Percentiles rank a stretch among this genome's conserved stretches.
These are phyloP conservation scores for Corythoichthys intestinalis DNA, from an alignment of 2,113 vertebrate species.

Conservation along the genomic window DNA sequence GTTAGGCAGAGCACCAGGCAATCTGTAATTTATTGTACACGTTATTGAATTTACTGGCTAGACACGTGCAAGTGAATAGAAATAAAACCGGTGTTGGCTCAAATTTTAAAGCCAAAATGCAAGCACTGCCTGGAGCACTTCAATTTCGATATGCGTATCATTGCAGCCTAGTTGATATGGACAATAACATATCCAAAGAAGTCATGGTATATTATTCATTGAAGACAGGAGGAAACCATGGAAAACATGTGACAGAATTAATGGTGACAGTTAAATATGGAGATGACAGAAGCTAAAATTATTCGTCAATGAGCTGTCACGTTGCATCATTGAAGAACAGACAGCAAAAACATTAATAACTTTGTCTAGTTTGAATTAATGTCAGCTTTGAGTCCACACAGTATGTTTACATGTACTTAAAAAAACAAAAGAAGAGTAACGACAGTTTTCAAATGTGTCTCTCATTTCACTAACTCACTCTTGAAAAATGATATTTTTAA, in stretches of 20 bases:
- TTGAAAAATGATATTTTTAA: too few species aligned
- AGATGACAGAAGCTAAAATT: constrained; percentile 20
- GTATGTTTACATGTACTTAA: not conserved
- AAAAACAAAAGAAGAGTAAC: constrained; percentile 5
- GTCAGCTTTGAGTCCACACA: not conserved
- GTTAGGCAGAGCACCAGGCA: too few species aligned
- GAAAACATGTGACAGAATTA: constrained; percentile 8
- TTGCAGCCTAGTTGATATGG: not conserved
- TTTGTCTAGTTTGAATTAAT: constrained; percentile 12
- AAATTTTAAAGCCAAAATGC: too few species aligned
- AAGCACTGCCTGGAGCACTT: too few species aligned
- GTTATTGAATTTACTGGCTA: too few species aligned
- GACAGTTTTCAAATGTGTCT: not conserved
- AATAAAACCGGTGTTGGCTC: too few species aligned
- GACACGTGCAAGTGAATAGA: too few species aligned
- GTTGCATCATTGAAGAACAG: constrained; percentile 15
- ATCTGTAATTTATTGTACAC: too few species aligned
- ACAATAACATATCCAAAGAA: not conserved
- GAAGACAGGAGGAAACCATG: not conserved
- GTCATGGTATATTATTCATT: too few species aligned
- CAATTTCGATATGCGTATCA: too few species aligned
- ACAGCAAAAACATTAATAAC: constrained; percentile 13
- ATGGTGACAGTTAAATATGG: constrained; percentile 24
- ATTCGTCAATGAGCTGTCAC: constrained; percentile 16
- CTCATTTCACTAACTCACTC: not conserved